phyloP scores from a whole-genome alignment of 2,113 vertebrate species.

The Physeter macrocephalus region DNA sequence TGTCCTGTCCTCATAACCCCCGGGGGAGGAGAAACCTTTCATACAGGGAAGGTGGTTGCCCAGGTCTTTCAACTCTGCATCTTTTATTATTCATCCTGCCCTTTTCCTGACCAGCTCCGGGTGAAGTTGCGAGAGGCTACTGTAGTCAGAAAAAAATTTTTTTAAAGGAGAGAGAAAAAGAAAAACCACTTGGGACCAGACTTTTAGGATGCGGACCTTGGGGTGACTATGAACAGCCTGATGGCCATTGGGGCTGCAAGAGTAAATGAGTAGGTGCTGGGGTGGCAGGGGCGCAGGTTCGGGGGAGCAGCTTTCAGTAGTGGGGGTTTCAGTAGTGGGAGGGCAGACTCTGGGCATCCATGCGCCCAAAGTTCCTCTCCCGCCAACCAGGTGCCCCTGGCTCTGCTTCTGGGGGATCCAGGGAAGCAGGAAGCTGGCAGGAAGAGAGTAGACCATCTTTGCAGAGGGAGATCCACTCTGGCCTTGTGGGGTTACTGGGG shows the following conservation, averaged over 20 bases:
- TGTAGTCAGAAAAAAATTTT: accelerated
- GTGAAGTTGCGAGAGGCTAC: neutral
- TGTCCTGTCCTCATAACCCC: accelerated
- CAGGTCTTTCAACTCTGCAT: neutral
- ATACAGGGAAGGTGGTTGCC: neutral
- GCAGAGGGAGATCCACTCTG: neutral
- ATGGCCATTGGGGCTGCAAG: neutral
- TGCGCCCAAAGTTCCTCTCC: neutral
- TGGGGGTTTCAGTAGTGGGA: neutral
- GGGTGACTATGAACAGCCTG: neutral
- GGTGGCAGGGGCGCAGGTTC: accelerated
- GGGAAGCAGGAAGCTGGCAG: neutral
- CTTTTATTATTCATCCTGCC: neutral
- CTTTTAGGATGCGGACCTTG: accelerated
- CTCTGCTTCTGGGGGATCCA: neutral
- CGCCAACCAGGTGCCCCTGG: neutral
- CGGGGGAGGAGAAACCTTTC: neutral
- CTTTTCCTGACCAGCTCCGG: neutral
- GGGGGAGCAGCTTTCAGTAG: neutral
- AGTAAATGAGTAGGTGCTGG: neutral
- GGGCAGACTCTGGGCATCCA: neutral
- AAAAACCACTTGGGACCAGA: neutral
- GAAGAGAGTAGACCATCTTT: neutral
- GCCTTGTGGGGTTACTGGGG: neutral
- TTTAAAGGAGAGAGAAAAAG: neutral